Evolutionary conservation across 2,797 vertebrate genomes (phyloP).

Genomic region (Pseudochirops corinnae): DNA sequence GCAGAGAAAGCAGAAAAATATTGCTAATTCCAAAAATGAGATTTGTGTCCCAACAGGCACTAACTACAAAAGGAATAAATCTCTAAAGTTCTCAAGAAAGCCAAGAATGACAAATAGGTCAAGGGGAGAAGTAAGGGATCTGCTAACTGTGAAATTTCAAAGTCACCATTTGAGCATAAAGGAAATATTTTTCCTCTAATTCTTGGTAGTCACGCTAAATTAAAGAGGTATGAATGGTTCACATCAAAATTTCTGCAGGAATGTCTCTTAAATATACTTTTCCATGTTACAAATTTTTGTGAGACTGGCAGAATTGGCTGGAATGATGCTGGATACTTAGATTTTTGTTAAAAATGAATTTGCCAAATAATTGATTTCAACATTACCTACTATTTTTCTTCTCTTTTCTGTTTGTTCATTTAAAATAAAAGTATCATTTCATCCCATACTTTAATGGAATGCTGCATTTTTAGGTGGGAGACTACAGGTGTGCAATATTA

Average conservation of each 20-base stretch:
- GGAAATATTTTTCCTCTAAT: slow-evolving; percentile 47
- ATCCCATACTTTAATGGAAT: background rate
- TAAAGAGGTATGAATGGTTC: slow-evolving; percentile 52
- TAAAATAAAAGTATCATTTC: background rate
- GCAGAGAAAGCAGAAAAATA: slow-evolving; percentile 34
- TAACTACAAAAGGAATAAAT: slow-evolving; percentile 20
- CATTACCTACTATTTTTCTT: slow-evolving; percentile 23
- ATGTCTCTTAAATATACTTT: slow-evolving; percentile 38
- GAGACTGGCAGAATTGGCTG: slow-evolving; percentile 31
- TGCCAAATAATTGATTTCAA: slow-evolving; percentile 41
- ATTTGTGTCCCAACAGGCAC: background rate
- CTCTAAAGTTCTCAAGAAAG: slow-evolving; percentile 45
- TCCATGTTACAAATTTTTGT: slow-evolving; percentile 41
- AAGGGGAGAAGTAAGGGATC: slow-evolving; percentile 23
- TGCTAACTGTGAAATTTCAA: background rate
- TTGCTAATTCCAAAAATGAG: slow-evolving; percentile 38
- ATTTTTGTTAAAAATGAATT: slow-evolving; percentile 10
- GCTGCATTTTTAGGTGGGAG: background rate
- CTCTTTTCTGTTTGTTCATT: background rate
- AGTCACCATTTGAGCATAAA: slow-evolving; percentile 21
- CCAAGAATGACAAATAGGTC: slow-evolving; percentile 38
- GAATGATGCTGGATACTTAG: slow-evolving; percentile 30
- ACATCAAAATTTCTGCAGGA: slow-evolving; percentile 45
- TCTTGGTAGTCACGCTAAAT: background rate
- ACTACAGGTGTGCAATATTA: background rate